phyloP scores from a whole-genome alignment of 2,113 vertebrate species.

The Tragelaphus buxtoni region DNA sequence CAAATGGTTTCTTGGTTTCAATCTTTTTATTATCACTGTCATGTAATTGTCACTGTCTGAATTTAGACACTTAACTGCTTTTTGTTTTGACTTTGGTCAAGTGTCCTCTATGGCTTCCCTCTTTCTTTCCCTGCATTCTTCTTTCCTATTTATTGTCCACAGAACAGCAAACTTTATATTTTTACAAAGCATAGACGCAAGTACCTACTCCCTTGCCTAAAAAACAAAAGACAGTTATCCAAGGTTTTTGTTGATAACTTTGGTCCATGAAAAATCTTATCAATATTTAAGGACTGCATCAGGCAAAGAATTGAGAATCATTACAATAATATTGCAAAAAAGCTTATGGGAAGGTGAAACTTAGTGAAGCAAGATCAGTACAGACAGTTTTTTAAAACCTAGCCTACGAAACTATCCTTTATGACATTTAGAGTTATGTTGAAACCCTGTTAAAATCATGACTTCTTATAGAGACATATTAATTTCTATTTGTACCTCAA shows the following conservation, averaged over 20 bases:
- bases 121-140: background rate
- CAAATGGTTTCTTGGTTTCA: background rate
- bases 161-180: background rate
- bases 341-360: conserved; percentile 43
- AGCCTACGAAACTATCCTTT: conserved; percentile 24
- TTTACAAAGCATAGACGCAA: background rate
- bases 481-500: conserved; percentile 11
- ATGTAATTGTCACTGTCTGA: background rate
- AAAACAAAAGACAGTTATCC: background rate
- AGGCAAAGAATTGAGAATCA: conserved; percentile 21
- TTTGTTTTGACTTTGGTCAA: background rate
- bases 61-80: background rate
- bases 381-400: background rate
- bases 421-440: conserved; percentile 30
- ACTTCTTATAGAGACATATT: conserved; percentile 51
- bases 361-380: conserved; percentile 45
- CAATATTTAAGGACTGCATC: conserved; percentile 41
- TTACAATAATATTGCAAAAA: conserved; percentile 42
- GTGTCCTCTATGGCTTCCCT: background rate
- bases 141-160: background rate
- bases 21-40: background rate
- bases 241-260: background rate
- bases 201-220: background rate
- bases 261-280: conserved; percentile 17
- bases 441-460: conserved; percentile 47